Conservation (phyloP, 1,140 invertebrate species). For the Lepidotrigona ventralis region DNA sequence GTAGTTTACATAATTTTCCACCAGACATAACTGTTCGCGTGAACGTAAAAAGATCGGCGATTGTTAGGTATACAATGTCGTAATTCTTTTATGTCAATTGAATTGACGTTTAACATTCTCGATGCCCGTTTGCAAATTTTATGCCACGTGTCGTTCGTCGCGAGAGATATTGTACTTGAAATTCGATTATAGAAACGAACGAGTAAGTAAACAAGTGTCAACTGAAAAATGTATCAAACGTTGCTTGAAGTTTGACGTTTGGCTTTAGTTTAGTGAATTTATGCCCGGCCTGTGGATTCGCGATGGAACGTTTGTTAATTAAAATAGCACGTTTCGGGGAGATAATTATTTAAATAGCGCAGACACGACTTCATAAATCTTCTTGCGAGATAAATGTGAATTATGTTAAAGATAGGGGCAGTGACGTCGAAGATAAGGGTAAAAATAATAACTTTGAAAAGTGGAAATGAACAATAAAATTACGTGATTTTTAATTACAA, state of each 20-base stretch:
- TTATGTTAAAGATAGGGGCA: background rate
- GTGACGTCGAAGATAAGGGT: too few species aligned
- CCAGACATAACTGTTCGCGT: background rate
- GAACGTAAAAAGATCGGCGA: too few species aligned
- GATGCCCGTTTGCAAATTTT: constrained; percentile 3
- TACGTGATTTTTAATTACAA: too few species aligned
- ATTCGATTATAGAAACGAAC: background rate
- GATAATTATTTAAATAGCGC: background rate
- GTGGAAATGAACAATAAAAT: background rate
- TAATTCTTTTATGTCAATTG: background rate
- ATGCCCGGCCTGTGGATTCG: background rate
- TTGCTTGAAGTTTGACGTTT: background rate
- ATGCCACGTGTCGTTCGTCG: background rate
- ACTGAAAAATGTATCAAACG: too few species aligned
- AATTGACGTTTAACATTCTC: background rate
- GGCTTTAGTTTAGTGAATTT: background rate
- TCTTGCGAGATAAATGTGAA: background rate
- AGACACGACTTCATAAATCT: background rate
- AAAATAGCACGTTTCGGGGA: background rate
- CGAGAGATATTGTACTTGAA: background rate
- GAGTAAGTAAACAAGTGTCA: background rate
- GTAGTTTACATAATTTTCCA: background rate
- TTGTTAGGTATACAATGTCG: background rate
- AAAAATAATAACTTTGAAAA: background rate
- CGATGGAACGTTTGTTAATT: background rate